These are phyloP conservation scores for Harpagoxenus sublaevis DNA, from an alignment of 2,888 invertebrate genomes.

Conservation along the genomic window DNA sequence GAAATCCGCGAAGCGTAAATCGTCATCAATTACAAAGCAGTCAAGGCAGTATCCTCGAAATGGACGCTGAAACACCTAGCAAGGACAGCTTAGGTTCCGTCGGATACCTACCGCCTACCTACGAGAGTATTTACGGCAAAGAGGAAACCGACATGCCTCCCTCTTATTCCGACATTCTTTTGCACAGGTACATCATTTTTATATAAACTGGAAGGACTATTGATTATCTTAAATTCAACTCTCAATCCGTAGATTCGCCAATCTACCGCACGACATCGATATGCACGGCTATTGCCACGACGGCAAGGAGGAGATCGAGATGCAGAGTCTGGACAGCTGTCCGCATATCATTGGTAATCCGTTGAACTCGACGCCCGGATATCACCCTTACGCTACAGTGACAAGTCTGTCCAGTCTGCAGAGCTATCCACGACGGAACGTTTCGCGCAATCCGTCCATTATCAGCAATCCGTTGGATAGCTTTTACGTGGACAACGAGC, in stretches of 20 bases:
- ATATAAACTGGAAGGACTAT: neutral
- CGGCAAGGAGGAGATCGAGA: constrained; percentile 81
- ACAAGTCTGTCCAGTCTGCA: constrained; percentile 78
- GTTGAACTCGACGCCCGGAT: constrained; percentile 63
- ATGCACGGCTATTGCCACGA: constrained; percentile 77
- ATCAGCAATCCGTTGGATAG: constrained; percentile 82
- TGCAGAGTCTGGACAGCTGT: constrained; percentile 80
- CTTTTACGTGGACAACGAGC: constrained; percentile 81
- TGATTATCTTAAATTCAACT: neutral
- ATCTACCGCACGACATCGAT: constrained; percentile 82
- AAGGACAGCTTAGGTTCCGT: constrained; percentile 87
- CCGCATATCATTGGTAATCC: constrained; percentile 81
- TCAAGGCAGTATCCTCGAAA: constrained; percentile 82
- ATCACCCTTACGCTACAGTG: constrained; percentile 77
- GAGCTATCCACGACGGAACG: constrained; percentile 79
- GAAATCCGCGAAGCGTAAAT: constrained; percentile 81
- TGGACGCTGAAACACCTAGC: constrained; percentile 87
- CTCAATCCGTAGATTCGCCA: constrained; percentile 78
- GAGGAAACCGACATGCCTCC: constrained; percentile 83
- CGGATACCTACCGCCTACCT: constrained; percentile 87
- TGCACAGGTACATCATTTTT: constrained; percentile 79
- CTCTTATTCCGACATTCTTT: constrained; percentile 83
- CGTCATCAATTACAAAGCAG: constrained; percentile 86
- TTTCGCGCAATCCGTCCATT: constrained; percentile 80
- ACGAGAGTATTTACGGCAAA: constrained; percentile 87